Conservation (phyloP, 1,140 invertebrate species). For the Ceratoteleas bidentatus region DNA sequence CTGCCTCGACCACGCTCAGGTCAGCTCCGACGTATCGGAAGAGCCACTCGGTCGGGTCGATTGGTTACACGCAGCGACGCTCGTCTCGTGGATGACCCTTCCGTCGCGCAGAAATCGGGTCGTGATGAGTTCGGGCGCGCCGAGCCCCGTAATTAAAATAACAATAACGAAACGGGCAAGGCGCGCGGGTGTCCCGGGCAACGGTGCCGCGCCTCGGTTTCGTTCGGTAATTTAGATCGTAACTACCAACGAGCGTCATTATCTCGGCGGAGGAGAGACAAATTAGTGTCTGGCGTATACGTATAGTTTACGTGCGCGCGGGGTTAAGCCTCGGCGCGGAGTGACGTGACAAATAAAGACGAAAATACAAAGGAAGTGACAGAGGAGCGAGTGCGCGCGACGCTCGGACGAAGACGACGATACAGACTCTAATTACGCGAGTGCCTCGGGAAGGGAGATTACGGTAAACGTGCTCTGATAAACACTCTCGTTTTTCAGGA, state of each 20-base stretch:
- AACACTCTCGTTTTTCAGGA: conserved; percentile 75
- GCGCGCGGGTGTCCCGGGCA: too few relatives aligned
- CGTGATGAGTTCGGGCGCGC: conserved; percentile 4
- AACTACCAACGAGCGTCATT: conserved; percentile 60
- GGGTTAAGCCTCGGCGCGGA: conserved; percentile 60
- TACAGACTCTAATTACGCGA: conserved; percentile 74
- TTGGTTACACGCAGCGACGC: not conserved
- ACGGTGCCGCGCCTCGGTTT: too few relatives aligned
- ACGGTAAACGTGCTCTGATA: conserved; percentile 76
- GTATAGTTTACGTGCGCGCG: conserved; percentile 41
- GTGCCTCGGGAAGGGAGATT: conserved; percentile 74
- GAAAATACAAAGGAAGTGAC: conserved; percentile 64
- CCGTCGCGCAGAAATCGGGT: conserved; percentile 12
- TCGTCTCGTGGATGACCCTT: conserved; percentile 14
- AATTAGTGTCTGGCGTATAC: conserved; percentile 54
- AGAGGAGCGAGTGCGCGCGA: conserved; percentile 38
- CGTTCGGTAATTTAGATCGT: conserved; percentile 52
- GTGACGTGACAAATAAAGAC: conserved; percentile 67
- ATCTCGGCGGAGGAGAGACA: conserved; percentile 58
- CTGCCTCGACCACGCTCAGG: too few relatives aligned
- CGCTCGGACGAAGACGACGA: conserved; percentile 14
- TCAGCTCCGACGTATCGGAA: too few relatives aligned
- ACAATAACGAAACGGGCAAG: conserved; percentile 19
- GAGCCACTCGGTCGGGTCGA: not conserved
- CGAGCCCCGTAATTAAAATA: conserved; percentile 31